Evolutionary conservation across 1,140 invertebrate genomes (phyloP).

Genomic region (Trichonephila clavata): DNA sequence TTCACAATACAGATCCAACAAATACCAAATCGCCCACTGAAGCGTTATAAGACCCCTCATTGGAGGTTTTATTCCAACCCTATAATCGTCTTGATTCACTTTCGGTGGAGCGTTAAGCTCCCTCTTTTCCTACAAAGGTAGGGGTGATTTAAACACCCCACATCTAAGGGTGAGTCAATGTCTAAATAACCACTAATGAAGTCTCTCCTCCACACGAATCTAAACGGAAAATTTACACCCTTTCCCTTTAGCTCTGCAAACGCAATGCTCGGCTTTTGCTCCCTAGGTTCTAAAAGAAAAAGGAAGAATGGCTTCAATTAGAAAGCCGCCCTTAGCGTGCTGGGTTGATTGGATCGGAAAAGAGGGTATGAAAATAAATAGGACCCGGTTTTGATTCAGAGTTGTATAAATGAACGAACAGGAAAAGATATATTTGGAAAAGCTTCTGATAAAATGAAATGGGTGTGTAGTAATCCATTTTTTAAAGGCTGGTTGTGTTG

Average conservation of each 20-base stretch:
- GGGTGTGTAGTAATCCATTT: conserved; percentile 34
- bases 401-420: conserved; percentile 22
- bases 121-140: background rate
- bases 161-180: conserved; percentile 37
- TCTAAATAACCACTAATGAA: conserved; percentile 55
- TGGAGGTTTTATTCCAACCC: background rate
- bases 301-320: background rate
- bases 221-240: conserved; percentile 9
- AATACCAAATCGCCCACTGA: background rate
- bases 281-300: background rate
- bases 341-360: background rate
- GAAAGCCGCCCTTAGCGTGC: conserved; percentile 8
- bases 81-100: conserved; percentile 16
- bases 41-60: background rate
- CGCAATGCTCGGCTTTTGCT: background rate
- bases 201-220: background rate
- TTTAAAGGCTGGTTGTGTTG: conserved; percentile 30
- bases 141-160: conserved; percentile 5
- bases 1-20: background rate
- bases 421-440: conserved; percentile 5
- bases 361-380: conserved; percentile 30
- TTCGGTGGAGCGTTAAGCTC: background rate
- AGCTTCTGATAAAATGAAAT: conserved; percentile 35
- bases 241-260: background rate
- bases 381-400: conserved; percentile 5